These are phyloP conservation scores for Heliconius hermathena DNA, from an alignment of 1,140 invertebrate species.

Conservation along the genomic window DNA sequence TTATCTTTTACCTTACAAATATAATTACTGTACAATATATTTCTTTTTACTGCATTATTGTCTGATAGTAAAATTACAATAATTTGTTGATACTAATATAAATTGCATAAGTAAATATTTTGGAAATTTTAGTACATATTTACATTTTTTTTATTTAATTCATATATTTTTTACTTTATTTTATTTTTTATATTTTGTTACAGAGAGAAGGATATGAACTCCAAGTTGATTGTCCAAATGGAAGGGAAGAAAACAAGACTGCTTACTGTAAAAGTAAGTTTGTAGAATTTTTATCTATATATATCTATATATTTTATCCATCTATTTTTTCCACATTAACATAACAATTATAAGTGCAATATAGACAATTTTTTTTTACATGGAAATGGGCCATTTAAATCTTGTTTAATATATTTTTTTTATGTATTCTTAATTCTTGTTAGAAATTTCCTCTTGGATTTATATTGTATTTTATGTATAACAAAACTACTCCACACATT, in stretches of 20 bases:
- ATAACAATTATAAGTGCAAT: too few species aligned
- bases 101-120: neutral
- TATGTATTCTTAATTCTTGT: neutral
- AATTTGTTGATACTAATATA: neutral
- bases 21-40: too few species aligned
- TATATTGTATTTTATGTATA: too few species aligned
- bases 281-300: neutral
- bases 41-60: neutral
- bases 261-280: slow-evolving; percentile 88
- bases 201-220: slow-evolving; percentile 92
- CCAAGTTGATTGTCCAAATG: slow-evolving; percentile 93
- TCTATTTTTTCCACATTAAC: too few species aligned
- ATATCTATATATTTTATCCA: too few species aligned
- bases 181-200: slow-evolving; percentile 58
- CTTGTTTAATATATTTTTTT: too few species aligned
- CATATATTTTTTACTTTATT: neutral
- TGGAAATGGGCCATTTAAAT: too few species aligned
- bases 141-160: neutral
- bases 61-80: neutral
- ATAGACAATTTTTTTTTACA: too few species aligned
- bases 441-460: neutral
- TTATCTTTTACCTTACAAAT: too few species aligned
- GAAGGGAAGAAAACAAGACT: slow-evolving; percentile 93
- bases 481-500: neutral
- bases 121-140: neutral